phyloP scores from a whole-genome alignment of 2,888 invertebrate genomes.

The Drosophila siamana region DNA sequence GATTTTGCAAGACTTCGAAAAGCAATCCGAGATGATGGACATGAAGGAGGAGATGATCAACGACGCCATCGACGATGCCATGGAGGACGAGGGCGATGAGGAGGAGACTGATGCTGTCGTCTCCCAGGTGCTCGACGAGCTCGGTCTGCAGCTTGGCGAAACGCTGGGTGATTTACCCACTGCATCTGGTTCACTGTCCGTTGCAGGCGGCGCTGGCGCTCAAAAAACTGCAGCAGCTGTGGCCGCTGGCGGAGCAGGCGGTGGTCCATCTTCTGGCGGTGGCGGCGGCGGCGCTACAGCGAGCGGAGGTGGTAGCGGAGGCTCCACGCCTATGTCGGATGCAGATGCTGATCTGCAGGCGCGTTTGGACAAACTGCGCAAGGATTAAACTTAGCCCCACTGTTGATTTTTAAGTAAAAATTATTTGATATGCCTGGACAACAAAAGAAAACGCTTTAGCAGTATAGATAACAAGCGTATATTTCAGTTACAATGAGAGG shows the following conservation, averaged over 20 bases:
- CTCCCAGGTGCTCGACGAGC: conserved; percentile 97
- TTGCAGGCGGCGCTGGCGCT: conserved; percentile 88
- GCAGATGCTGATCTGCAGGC: conserved; percentile 99
- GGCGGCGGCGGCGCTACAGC: conserved; percentile 77
- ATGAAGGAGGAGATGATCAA: conserved; percentile 99
- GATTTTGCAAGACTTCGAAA: conserved; percentile 98
- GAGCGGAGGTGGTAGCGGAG: conserved; percentile 83
- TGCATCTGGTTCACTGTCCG: conserved; percentile 87
- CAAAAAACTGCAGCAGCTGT: conserved; percentile 88
- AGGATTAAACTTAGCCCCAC: conserved; percentile 56
- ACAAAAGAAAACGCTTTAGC: conserved; percentile 10
- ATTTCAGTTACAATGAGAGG: conserved; percentile 39
- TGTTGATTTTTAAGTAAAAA: conserved; percentile 46
- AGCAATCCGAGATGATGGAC: conserved; percentile 99
- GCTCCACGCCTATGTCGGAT: conserved; percentile 88
- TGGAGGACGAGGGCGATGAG: conserved; percentile 99
- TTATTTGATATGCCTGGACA: conserved; percentile 33
- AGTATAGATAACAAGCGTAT: conserved; percentile 63
- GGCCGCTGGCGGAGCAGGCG: conserved; percentile 84
- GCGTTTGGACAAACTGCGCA: conserved; percentile 95
- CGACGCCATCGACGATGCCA: conserved; percentile 99
- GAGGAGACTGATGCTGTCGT: conserved; percentile 99
- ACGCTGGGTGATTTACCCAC: conserved; percentile 94
- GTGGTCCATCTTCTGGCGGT: conserved; percentile 78
- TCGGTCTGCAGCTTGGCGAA: conserved; percentile 97